Conservation (phyloP, 2,888 invertebrate species). For the Sussaba pulchella region DNA sequence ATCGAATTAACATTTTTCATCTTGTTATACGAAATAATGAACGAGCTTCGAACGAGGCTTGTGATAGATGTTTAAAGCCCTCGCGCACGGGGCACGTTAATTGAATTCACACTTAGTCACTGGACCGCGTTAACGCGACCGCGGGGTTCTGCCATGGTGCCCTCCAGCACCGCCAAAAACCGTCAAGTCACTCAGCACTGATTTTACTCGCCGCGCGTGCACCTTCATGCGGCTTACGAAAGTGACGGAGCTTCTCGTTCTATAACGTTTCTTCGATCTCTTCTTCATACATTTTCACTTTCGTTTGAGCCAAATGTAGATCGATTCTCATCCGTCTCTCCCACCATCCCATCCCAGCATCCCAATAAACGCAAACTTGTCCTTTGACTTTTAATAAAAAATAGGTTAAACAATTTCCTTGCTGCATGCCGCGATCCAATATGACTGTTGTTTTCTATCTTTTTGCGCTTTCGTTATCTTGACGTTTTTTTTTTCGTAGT, state of each 20-base stretch:
- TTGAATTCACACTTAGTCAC: conserved; percentile 84
- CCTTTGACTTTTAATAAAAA: not conserved
- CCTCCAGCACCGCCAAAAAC: conserved; percentile 70
- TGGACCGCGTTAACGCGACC: conserved; percentile 75
- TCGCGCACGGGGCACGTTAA: conserved; percentile 75
- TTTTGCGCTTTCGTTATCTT: conserved; percentile 63
- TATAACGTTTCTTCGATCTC: conserved; percentile 35
- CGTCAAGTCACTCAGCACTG: conserved; percentile 81
- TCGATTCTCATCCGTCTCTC: not conserved
- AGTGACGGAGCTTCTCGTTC: conserved; percentile 46
- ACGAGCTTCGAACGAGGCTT: conserved; percentile 81
- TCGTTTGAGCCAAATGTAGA: conserved; percentile 17
- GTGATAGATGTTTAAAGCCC: conserved; percentile 82
- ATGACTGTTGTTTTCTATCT: not conserved
- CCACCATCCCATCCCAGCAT: not conserved
- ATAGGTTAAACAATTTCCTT: conserved; percentile 32
- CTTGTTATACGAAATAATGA: conserved; percentile 81
- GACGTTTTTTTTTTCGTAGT: conserved; percentile 22
- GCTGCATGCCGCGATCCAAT: conserved; percentile 8
- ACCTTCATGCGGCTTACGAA: conserved; percentile 63
- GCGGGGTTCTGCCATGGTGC: conserved; percentile 52
- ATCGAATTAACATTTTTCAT: conserved; percentile 78
- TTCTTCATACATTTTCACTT: conserved; percentile 60
- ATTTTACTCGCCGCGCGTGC: conserved; percentile 77
- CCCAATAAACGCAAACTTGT: conserved; percentile 22